Conservation (phyloP, 2,888 invertebrate species). For the Branchipolynoe longqiensis region DNA sequence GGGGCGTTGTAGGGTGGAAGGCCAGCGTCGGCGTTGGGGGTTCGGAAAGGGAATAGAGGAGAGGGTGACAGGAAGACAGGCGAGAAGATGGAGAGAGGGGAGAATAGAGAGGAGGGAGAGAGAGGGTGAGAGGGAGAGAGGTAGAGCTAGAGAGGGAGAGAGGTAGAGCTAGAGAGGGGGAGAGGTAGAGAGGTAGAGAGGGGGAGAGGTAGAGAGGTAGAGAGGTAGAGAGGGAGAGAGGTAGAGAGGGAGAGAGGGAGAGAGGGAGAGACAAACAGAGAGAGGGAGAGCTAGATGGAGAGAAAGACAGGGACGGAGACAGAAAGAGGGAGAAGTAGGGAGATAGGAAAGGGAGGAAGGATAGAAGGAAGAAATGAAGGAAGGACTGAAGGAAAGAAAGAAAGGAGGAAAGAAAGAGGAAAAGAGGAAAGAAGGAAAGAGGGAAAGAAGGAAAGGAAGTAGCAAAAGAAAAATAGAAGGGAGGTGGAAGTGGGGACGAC, state of each 20-base stretch:
- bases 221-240: constrained; percentile 1
- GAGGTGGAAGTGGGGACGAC: no score
- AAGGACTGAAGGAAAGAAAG: not conserved
- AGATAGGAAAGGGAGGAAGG: not conserved
- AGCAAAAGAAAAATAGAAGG: not conserved
- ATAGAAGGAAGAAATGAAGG: not conserved
- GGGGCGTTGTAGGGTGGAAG: no score
- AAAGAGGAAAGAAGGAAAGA: not conserved
- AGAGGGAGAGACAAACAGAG: not conserved
- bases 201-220: not conserved
- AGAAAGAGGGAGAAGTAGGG: not conserved
- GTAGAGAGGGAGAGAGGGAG: constrained; percentile 19
- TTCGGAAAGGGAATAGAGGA: no score
- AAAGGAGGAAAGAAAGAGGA: not conserved
- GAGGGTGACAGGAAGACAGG: not conserved
- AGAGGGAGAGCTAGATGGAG: not conserved
- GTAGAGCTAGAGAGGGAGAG: not conserved
- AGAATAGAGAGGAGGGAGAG: not conserved
- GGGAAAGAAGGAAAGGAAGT: not conserved
- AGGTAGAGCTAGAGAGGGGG: not conserved
- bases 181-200: not conserved
- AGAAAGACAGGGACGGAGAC: not conserved
- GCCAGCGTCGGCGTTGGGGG: no score
- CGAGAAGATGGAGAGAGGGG: not conserved
- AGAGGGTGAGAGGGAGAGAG: not conserved